Conservation (phyloP, 2,888 invertebrate genomes). For the Caenorhabditis imperialis region DNA sequence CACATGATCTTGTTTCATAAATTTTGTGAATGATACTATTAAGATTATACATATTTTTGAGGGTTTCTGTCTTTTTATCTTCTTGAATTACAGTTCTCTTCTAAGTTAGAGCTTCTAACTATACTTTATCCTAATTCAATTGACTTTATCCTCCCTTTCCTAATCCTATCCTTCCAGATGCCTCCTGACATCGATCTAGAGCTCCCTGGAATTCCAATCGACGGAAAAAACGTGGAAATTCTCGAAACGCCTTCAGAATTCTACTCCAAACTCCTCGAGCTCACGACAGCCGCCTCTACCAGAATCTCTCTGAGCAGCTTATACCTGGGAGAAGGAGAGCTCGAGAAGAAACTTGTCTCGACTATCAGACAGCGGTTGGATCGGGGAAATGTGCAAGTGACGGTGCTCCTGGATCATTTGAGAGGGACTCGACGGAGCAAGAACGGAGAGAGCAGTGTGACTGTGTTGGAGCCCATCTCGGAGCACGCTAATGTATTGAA, state of each 20-base stretch:
- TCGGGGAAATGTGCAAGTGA: constrained; percentile 51
- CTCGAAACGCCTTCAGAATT: constrained; percentile 60
- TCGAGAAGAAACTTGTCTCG: constrained; percentile 86
- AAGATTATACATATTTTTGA: too few relatives aligned
- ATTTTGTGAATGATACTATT: too few relatives aligned
- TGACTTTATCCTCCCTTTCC: too few relatives aligned
- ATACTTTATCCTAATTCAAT: too few relatives aligned
- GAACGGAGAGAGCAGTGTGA: constrained; percentile 65
- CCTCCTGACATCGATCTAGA: too few relatives aligned
- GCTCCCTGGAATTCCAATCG: constrained; percentile 57
- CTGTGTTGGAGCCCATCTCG: constrained; percentile 64
- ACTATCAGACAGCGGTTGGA: constrained; percentile 52
- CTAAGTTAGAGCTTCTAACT: too few relatives aligned
- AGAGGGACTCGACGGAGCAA: constrained; percentile 71
- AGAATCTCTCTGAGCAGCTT: constrained; percentile 86
- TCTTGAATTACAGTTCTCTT: too few relatives aligned
- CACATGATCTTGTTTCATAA: not conserved
- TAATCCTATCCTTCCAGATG: too few relatives aligned
- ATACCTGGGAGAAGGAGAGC: constrained; percentile 90
- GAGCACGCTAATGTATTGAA: constrained; percentile 44
- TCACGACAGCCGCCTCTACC: constrained; percentile 76
- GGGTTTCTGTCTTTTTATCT: too few relatives aligned
- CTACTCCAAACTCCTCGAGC: constrained; percentile 73
- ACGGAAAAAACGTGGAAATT: constrained; percentile 53
- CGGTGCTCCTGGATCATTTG: constrained; percentile 71